A percentile compares a stretch with the other conserved stretches of the same genome.
Conservation (phyloP, 2,797 vertebrate genomes). For the Danio tinwini region DNA sequence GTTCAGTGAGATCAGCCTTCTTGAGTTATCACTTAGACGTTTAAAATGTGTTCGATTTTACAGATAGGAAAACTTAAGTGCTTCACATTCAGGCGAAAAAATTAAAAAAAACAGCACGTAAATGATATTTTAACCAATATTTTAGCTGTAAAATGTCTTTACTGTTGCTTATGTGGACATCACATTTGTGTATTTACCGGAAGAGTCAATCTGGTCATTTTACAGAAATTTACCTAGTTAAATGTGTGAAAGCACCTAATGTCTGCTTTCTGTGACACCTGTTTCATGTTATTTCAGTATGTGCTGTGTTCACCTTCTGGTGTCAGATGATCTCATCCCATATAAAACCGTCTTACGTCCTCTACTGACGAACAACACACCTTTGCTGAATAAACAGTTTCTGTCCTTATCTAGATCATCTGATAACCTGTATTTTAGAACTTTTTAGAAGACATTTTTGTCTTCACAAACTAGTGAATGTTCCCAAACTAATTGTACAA, state of each 20-base stretch:
- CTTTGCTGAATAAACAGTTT: background rate
- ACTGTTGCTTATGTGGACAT: no score
- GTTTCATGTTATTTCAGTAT: constrained; percentile 25
- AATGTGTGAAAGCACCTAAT: background rate
- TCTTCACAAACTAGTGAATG: background rate
- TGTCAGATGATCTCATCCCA: constrained; percentile 24
- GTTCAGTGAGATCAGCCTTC: background rate
- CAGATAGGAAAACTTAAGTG: background rate
- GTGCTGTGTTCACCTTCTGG: background rate
- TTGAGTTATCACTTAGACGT: background rate
- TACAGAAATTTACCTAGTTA: background rate
- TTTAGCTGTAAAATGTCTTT: background rate
- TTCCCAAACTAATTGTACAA: background rate
- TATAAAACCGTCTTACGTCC: background rate
- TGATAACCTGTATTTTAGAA: constrained; percentile 4
- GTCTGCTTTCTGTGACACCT: constrained; percentile 2
- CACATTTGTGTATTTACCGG: background rate
- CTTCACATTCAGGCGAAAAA: background rate
- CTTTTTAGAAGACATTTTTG: background rate
- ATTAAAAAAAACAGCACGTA: background rate
- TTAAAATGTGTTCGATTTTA: background rate
- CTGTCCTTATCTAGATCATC: constrained; percentile 6
- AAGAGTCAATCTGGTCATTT: background rate
- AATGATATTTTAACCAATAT: background rate
- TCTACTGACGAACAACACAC: background rate